Conservation (phyloP, 2,113 vertebrate species). For the Eulemur macaco region DNA sequence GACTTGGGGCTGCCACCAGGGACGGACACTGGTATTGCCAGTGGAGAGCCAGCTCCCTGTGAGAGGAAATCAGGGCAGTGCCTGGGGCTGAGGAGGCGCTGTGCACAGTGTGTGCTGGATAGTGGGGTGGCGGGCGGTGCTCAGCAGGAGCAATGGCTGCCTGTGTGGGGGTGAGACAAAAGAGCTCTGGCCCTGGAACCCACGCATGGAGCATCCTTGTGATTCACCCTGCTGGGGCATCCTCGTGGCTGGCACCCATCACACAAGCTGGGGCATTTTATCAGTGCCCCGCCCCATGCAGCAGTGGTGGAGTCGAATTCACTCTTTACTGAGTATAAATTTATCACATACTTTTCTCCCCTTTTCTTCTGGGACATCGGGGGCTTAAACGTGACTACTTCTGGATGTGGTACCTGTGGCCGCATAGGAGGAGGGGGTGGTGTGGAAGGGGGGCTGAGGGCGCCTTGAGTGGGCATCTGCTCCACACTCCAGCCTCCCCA, state of each 20-base stretch:
- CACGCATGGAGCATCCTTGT: fast-evolving
- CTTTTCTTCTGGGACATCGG: fast-evolving
- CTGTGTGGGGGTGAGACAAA: fast-evolving
- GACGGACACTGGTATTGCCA: not conserved
- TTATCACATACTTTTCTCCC: too few relatives aligned
- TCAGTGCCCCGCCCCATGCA: too few relatives aligned
- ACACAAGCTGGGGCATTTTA: not conserved
- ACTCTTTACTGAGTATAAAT: fast-evolving
- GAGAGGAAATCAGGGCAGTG: not conserved
- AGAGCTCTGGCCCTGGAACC: not conserved
- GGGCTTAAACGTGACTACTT: not conserved
- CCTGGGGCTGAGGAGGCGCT: not conserved
- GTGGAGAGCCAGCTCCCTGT: not conserved
- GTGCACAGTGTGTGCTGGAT: not conserved
- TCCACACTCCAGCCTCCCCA: not conserved
- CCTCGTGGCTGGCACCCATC: not conserved
- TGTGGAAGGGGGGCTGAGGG: not conserved
- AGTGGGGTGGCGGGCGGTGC: fast-evolving
- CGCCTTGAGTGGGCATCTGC: not conserved
- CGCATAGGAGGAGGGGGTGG: fast-evolving
- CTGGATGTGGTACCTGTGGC: not conserved
- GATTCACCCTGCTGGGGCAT: not conserved
- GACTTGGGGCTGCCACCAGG: not conserved
- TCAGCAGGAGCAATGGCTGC: fast-evolving
- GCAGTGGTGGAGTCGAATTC: fast-evolving